phyloP scores from a whole-genome alignment of 1,140 invertebrate species.

The Antheraea mylitta region DNA sequence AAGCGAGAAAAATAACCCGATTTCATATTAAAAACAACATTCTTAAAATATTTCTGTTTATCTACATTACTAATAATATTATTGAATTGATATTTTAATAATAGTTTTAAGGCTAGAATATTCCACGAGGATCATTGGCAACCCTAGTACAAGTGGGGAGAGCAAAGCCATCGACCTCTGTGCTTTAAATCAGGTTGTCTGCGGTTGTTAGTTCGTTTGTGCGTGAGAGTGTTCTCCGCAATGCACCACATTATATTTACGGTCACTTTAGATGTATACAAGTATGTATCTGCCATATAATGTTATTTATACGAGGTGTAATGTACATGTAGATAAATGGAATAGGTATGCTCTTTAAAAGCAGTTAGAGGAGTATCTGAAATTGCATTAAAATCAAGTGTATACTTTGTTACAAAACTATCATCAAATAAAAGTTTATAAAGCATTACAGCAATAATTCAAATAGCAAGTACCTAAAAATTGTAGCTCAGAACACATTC shows the following conservation, averaged over 20 bases:
- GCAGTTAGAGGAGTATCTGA: no score
- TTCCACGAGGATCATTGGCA: neutral
- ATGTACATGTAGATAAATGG: neutral
- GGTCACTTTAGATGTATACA: neutral
- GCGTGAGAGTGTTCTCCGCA: neutral
- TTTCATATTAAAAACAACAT: no score
- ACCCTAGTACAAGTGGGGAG: slow-evolving; percentile 15
- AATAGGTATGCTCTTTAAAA: neutral
- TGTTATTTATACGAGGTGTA: neutral
- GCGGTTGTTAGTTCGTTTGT: slow-evolving; percentile 45
- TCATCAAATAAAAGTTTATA: no score
- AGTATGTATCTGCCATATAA: neutral
- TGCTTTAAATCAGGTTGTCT: slow-evolving; percentile 60
- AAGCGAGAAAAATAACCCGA: no score
- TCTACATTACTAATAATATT: no score
- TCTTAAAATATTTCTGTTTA: no score
- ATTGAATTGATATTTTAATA: no score
- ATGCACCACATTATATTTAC: neutral
- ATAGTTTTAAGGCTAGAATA: neutral
- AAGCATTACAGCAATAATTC: no score
- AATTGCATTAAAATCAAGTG: no score
- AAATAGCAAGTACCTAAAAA: no score
- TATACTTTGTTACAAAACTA: no score
- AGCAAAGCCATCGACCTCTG: slow-evolving; percentile 37
- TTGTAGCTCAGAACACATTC: no score